phyloP scores from a whole-genome alignment of 2,113 vertebrate genomes.

The Protobothrops mucrosquamatus region DNA sequence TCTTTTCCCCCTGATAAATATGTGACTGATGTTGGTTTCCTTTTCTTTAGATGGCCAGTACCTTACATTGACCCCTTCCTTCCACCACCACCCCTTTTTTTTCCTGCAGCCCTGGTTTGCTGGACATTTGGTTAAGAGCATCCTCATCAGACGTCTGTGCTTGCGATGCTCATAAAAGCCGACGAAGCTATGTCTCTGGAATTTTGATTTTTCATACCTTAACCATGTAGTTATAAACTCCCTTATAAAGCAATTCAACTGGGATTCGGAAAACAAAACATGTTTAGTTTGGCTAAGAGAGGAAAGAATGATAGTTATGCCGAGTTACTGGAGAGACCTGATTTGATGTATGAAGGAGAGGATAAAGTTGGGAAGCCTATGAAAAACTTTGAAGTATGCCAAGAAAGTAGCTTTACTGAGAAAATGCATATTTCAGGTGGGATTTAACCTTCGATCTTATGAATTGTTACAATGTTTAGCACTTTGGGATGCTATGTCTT shows the following conservation, averaged over 20 bases:
- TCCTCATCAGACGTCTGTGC: not conserved
- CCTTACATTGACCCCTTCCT: not conserved
- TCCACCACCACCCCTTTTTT: too few relatives aligned
- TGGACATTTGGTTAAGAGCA: not conserved
- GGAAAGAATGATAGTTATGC: not conserved
- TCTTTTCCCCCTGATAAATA: not conserved
- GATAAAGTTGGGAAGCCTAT: conserved; percentile 4
- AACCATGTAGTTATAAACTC: not conserved
- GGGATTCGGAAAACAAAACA: not conserved
- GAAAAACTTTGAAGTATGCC: conserved; percentile 3
- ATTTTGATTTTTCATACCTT: not conserved
- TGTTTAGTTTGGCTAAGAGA: conserved; percentile 4
- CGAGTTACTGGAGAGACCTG: conserved; percentile 4
- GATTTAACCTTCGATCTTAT: not conserved
- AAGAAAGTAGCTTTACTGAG: not conserved
- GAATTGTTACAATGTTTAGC: not conserved
- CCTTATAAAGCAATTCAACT: conserved; percentile 5
- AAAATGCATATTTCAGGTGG: not conserved
- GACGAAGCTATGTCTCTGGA: not conserved
- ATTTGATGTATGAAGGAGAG: conserved; percentile 12
- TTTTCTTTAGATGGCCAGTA: not conserved
- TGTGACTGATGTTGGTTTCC: not conserved
- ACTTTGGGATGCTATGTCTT: not conserved
- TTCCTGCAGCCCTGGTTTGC: not conserved
- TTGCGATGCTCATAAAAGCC: not conserved